Percentiles rank a stretch among this genome's conserved stretches.
Conservation (phyloP, 2,797 vertebrate species). For the Luscinia luscinia region DNA sequence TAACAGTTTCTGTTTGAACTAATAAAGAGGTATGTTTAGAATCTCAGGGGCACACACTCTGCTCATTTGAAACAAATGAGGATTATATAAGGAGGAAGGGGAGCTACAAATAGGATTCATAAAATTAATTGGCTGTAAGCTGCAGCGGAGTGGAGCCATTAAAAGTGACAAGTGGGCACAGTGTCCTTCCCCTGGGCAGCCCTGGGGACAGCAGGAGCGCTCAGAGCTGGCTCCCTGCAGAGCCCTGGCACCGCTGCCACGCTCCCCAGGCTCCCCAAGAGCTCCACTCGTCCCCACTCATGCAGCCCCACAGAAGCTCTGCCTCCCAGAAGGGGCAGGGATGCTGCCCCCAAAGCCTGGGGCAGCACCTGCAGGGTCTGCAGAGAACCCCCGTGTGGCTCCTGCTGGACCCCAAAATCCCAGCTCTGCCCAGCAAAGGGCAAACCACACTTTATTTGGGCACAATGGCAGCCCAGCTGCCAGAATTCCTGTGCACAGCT, state of each 20-base stretch:
- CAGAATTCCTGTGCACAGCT: background rate
- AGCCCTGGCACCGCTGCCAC: background rate
- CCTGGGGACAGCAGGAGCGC: background rate
- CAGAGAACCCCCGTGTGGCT: fast-evolving
- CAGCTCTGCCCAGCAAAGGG: background rate
- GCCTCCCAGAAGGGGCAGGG: background rate
- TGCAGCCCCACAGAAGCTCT: fast-evolving
- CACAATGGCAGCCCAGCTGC: background rate
- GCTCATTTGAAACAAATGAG: conserved; percentile 57
- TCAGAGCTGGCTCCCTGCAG: background rate
- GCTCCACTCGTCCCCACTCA: fast-evolving
- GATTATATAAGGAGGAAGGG: conserved; percentile 38
- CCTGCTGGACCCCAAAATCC: background rate
- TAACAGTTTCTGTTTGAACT: conserved; percentile 39
- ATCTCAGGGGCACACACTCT: conserved; percentile 36
- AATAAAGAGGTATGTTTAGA: conserved; percentile 27
- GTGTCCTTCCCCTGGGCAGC: background rate
- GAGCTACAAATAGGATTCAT: conserved; percentile 42
- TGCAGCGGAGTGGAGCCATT: background rate
- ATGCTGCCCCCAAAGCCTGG: background rate
- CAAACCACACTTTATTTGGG: fast-evolving
- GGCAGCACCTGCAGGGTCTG: background rate
- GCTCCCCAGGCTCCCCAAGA: background rate
- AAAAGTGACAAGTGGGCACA: background rate
- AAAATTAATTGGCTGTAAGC: conserved; percentile 28